Base-by-base conservation (phyloP, 2,113 vertebrate genomes). In the Zootoca vivipara region DNA sequence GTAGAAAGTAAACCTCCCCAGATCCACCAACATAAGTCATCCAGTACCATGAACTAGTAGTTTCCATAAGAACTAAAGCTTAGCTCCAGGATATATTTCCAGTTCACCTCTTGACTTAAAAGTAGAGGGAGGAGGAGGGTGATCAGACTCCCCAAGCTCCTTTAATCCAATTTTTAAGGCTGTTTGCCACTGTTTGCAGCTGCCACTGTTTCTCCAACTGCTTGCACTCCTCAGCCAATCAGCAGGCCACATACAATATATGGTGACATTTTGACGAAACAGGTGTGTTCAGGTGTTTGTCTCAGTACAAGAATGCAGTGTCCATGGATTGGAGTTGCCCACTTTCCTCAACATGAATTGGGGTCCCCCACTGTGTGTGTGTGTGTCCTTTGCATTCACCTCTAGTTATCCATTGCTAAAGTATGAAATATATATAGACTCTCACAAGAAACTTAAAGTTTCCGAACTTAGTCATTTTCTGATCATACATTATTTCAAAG, bases 381-480 rank as follows among this genome's bases (percentile, higher is more conserved):
- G 9, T 52, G 46, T 16, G 1, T 20, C 12, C 18, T 46, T 24
- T 52, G 20, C 35, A 1, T 30, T 26, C 33, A 38, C 64, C 1
- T 15, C 22, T 28, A 22, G 13, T 72, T 80, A 70, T 26, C 26
- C 26, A 35, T 97, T 97, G 95, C 96, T 97, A 95, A 96, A 95
- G 92, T 96, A 96, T 94, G 65, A 0, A 85, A 90, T 90, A 92
- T 72, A 86, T 79, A 89, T 90, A 95, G 92, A 94, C 94, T 94
- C 92, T 93, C 78, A 86, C 6, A 12, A 78, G 89, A 93, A 96
- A 90, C 92, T 85, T 93, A 92, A 89, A 93, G 95, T 96, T 96
- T 94, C 92, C 89, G 90, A 96, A 93, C 92, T 58, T 89, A 94
- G 90, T 90, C 93, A 93, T 96, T 95, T 96, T 95, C 94, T 92